phyloP scores from a whole-genome alignment of 2,888 invertebrate species.

The Drosophila acutilabella region DNA sequence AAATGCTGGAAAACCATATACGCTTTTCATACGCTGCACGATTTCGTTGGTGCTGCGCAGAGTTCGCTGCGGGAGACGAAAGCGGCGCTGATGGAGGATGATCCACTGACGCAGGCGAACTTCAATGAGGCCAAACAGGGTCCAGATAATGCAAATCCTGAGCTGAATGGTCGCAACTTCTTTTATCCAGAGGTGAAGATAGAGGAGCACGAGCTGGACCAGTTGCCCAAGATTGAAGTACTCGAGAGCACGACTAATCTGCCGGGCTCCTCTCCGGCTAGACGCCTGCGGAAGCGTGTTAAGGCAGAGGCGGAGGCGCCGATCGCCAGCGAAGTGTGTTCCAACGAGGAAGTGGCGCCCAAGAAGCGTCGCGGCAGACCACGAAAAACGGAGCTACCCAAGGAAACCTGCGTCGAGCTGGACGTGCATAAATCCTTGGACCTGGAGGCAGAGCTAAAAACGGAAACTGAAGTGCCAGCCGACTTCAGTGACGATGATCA shows the following conservation, averaged over 20 bases:
- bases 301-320: conserved; percentile 53
- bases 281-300: conserved; percentile 59
- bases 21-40: conserved; percentile 75
- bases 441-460: conserved; percentile 34
- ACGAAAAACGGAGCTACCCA: conserved; percentile 69
- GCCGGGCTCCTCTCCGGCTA: conserved; percentile 32
- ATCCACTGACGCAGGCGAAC: conserved; percentile 64
- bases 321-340: not conserved
- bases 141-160: conserved; percentile 10
- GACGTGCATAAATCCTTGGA: conserved; percentile 24
- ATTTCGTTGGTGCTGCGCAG: conserved; percentile 67
- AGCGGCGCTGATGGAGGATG: conserved; percentile 68
- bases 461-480: conserved; percentile 18
- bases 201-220: conserved; percentile 80
- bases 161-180: conserved; percentile 49
- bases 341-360: conserved; percentile 27
- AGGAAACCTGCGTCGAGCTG: conserved; percentile 9
- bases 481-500: conserved; percentile 51
- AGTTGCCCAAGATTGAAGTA: conserved; percentile 81
- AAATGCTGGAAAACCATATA: conserved; percentile 76
- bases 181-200: conserved; percentile 80
- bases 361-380: conserved; percentile 77
- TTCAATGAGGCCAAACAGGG: conserved; percentile 53
- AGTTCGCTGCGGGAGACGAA: conserved; percentile 63
- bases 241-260: conserved; percentile 61